Evolutionary conservation across 2,113 vertebrate species (phyloP).

Genomic region (Toxostoma redivivum): DNA sequence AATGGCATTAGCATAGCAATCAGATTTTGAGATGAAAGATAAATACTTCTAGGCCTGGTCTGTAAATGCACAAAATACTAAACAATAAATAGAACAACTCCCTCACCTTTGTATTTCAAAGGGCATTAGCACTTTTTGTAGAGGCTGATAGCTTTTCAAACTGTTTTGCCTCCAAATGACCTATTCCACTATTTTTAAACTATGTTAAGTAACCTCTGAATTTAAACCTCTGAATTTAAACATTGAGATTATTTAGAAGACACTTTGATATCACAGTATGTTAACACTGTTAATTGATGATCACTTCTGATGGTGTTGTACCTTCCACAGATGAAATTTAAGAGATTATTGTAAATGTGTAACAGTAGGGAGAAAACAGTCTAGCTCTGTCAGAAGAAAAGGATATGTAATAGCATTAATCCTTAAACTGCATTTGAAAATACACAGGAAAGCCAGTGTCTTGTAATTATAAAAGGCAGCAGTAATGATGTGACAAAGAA

Average conservation of each 20-base stretch:
- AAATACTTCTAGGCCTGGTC: slow-evolving; percentile 40
- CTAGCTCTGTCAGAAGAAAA: not conserved
- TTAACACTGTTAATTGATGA: not conserved
- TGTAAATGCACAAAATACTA: slow-evolving; percentile 49
- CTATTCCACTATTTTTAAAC: slow-evolving; percentile 31
- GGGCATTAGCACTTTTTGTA: slow-evolving; percentile 54
- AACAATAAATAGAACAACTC: slow-evolving; percentile 12
- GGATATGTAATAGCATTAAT: not conserved
- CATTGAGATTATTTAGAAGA: slow-evolving; percentile 6
- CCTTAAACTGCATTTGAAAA: not conserved
- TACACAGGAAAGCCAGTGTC: not conserved
- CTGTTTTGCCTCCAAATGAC: slow-evolving; percentile 28
- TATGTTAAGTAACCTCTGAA: not conserved
- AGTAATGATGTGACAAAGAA: not conserved
- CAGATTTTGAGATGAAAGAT: slow-evolving; percentile 64
- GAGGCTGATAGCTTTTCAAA: slow-evolving; percentile 13
- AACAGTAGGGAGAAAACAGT: not conserved
- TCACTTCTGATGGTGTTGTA: not conserved
- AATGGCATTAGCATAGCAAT: slow-evolving; percentile 70
- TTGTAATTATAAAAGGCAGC: not conserved
- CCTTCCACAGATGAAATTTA: slow-evolving; percentile 7
- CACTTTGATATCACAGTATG: not conserved
- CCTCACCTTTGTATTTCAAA: slow-evolving; percentile 51
- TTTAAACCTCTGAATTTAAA: not conserved
- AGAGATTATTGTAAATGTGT: not conserved